Base-by-base conservation (phyloP, 2,888 invertebrate species). In the Pseudeuparius sepicola region DNA sequence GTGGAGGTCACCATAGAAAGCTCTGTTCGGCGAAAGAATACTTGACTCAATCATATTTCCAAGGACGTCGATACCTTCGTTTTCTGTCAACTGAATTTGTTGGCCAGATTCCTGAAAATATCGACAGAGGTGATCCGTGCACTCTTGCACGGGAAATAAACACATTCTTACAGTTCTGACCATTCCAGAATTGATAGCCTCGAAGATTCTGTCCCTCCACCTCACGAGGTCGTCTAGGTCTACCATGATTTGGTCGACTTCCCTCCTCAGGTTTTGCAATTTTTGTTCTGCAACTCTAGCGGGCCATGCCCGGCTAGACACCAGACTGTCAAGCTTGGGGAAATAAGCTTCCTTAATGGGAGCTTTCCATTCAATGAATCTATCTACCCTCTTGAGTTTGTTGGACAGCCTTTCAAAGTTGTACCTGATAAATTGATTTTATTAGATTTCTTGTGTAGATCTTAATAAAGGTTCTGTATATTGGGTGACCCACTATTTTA, bases 11-110 rank as follows among this genome's bases (percentile, higher is more conserved):
- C 88, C 88, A 54, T 85, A 86, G 52, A 78, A 67, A 18, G 64
- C 63, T 2, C 70, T 64, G 63, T 86, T 85, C 4, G 73, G 71
- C 27, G 82, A 78, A 25, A 85, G 55, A 42, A 73, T 70, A 0
- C 75, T 70, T 1, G 84, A 69, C 59, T 88, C 88, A 55, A 88
- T 65, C 47, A 88, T 70, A 56, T 88, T 82, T 6, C 87, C 88
- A 12, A 89, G 65, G 5, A 74, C 63, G 51, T 89, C 82, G 46
- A 87, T 85, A 9, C 87, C 87, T 1, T 65, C 70, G 14, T 63
- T 63, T 51, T 83, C 83, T 27, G 74, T 74, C 14, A 87, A 55
- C 0, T 58, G 56, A 10, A 75, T 53, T 2, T 60, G 62, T 12
- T 71, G 64, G 1, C 77, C 78, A 34, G 67, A 64, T 6, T 70